phyloP scores from a whole-genome alignment of 1,140 invertebrate species.

The Tachypleus tridentatus region DNA sequence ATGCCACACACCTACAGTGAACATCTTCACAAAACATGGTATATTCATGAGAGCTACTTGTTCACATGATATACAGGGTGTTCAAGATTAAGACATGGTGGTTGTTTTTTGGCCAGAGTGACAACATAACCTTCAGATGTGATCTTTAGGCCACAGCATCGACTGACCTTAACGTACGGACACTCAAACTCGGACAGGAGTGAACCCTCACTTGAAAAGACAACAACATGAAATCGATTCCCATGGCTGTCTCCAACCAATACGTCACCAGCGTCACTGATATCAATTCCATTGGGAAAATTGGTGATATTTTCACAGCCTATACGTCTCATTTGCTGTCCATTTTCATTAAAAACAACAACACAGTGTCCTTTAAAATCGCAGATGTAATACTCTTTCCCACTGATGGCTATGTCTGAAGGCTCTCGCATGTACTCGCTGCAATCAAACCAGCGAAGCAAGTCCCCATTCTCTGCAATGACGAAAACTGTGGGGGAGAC shows the following conservation, averaged over 20 bases:
- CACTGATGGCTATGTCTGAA: conserved; percentile 87
- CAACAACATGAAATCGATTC: conserved; percentile 91
- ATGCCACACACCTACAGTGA: no score
- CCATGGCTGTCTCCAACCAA: conserved; percentile 94
- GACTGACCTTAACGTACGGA: conserved; percentile 90
- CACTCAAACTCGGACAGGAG: conserved; percentile 90
- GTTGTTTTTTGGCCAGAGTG: conserved; percentile 94
- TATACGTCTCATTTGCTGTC: conserved; percentile 78
- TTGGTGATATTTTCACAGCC: conserved; percentile 90
- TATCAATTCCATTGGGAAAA: conserved; percentile 95
- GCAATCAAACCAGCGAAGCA: conserved; percentile 91
- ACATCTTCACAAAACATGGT: no score
- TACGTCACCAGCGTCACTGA: conserved; percentile 89
- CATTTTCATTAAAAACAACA: conserved; percentile 85
- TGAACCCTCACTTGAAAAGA: conserved; percentile 73
- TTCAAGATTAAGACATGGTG: conserved; percentile 93
- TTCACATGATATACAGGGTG: conserved; percentile 67
- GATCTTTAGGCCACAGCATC: conserved; percentile 93
- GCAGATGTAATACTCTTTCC: conserved; percentile 91
- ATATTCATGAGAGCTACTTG: neutral
- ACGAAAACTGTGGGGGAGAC: conserved; percentile 94
- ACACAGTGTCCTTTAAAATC: conserved; percentile 97
- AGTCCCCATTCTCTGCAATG: conserved; percentile 75
- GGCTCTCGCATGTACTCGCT: conserved; percentile 94
- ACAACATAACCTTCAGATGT: conserved; percentile 93